Conservation (phyloP, 2,113 vertebrate genomes). For the Crotalus tigris region DNA sequence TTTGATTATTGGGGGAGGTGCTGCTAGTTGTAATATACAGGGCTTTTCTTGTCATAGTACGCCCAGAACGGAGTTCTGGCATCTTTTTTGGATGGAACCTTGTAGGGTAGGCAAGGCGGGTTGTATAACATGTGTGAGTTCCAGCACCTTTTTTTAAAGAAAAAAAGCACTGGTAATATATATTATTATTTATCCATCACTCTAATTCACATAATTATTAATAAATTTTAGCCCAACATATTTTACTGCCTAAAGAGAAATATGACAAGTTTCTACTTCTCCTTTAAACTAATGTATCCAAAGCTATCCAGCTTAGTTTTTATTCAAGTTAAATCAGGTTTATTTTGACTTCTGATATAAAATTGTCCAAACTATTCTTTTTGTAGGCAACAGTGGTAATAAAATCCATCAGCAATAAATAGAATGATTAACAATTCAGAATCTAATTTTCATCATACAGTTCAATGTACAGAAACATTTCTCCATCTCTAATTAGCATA, state of each 20-base stretch:
- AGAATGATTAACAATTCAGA: background rate
- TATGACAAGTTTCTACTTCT: background rate
- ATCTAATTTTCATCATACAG: background rate
- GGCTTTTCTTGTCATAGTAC: no score
- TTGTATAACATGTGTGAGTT: no score
- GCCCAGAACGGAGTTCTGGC: no score
- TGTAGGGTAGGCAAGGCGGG: no score
- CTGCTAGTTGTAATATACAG: background rate
- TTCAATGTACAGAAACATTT: background rate
- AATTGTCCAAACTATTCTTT: background rate
- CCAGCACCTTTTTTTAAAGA: no score
- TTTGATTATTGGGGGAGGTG: background rate
- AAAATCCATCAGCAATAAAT: background rate
- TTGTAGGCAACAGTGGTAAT: background rate
- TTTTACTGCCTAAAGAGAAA: background rate
- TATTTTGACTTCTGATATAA: background rate
- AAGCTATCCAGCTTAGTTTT: background rate
- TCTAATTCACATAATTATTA: background rate
- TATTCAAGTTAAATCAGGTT: background rate
- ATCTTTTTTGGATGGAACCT: no score
- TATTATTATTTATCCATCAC: background rate
- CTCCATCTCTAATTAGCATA: background rate
- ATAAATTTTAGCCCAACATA: background rate
- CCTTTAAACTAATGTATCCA: background rate
- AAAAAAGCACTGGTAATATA: background rate